Conservation (phyloP, 2,888 invertebrate species). For the Gerris lacustris region DNA sequence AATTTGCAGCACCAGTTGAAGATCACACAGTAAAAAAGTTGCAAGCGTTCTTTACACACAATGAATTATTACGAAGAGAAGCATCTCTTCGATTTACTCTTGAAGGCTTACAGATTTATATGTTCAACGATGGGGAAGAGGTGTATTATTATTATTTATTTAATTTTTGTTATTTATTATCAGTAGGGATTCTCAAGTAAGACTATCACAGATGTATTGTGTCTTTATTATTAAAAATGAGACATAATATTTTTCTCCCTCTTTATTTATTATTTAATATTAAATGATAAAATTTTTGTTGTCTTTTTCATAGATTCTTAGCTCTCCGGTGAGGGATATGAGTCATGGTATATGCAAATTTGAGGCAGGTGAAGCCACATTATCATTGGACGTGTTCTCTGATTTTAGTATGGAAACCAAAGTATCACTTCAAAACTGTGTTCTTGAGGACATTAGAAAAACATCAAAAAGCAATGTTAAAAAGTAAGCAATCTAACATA, state of each 20-base stretch:
- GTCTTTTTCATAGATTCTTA: conserved; percentile 39
- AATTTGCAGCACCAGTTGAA: conserved; percentile 33
- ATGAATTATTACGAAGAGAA: conserved; percentile 51
- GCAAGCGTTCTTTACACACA: conserved; percentile 59
- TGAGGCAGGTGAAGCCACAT: conserved; percentile 52
- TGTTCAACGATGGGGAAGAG: conserved; percentile 63
- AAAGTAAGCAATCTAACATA: conserved; percentile 19
- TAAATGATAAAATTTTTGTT: too few relatives aligned
- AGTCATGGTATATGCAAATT: conserved; percentile 58
- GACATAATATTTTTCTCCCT: too few relatives aligned
- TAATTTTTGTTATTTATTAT: too few relatives aligned
- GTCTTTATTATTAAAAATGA: too few relatives aligned
- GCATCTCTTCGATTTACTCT: conserved; percentile 45
- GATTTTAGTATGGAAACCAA: conserved; percentile 58
- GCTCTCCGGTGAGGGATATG: conserved; percentile 59
- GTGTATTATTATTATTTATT: conserved; percentile 33
- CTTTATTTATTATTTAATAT: too few relatives aligned
- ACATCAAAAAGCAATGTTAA: conserved; percentile 37
- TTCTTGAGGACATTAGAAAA: conserved; percentile 60
- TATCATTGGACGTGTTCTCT: conserved; percentile 51
- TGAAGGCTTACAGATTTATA: conserved; percentile 56
- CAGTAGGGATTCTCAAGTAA: too few relatives aligned
- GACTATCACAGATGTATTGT: too few relatives aligned
- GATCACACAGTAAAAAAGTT: conserved; percentile 51
- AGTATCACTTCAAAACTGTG: conserved; percentile 54